Evolutionary conservation across 1,140 invertebrate species (phyloP).

Genomic region (Papilio dardanus): DNA sequence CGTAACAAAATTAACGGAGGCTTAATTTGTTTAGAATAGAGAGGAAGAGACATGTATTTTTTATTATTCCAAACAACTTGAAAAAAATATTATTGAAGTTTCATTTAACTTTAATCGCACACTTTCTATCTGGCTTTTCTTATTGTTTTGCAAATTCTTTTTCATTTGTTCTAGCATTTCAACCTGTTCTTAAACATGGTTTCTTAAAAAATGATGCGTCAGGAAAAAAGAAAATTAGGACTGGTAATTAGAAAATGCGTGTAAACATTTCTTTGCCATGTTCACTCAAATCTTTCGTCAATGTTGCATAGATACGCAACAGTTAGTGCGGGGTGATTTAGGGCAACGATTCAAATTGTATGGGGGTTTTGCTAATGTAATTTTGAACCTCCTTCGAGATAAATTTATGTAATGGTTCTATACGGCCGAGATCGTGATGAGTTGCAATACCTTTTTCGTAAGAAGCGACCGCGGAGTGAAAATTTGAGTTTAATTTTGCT

Average conservation of each 20-base stretch:
- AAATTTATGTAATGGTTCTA: conserved; percentile 58
- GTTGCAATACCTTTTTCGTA: conserved; percentile 14
- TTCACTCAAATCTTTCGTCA: conserved; percentile 44
- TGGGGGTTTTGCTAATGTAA: conserved; percentile 67
- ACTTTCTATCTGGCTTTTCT: no score
- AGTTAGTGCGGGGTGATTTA: conserved; percentile 54
- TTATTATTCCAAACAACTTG: background rate
- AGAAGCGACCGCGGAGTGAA: background rate
- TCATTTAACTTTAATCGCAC: no score
- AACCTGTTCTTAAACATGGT: background rate
- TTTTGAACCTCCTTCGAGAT: conserved; percentile 58
- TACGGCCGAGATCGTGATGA: conserved; percentile 38
- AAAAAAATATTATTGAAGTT: background rate
- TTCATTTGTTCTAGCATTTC: background rate
- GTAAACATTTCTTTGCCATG: conserved; percentile 31
- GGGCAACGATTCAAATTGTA: conserved; percentile 61
- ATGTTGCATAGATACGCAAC: conserved; percentile 45
- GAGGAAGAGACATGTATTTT: conserved; percentile 39
- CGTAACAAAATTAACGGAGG: conserved; percentile 58
- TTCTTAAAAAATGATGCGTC: background rate
- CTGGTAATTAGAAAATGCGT: background rate
- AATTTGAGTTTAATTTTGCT: background rate
- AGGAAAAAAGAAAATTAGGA: background rate
- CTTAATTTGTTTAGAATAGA: conserved; percentile 49
- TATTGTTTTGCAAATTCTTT: background rate